A percentile compares a stretch with the other conserved stretches of the same genome.
Evolutionary conservation across 1,140 invertebrate species (phyloP).

Genomic region (Drosophila triauraria): DNA sequence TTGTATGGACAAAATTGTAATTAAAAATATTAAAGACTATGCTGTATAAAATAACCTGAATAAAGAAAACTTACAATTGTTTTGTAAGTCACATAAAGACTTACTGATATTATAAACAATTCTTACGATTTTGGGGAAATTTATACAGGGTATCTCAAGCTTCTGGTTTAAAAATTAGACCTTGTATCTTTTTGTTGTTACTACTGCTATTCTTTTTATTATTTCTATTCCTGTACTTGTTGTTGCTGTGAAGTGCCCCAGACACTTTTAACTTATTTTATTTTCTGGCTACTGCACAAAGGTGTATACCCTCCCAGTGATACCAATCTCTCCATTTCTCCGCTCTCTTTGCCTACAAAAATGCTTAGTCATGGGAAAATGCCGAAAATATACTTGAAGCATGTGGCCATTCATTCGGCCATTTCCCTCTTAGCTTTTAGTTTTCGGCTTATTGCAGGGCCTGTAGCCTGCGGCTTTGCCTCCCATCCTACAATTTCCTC

Average conservation of each 20-base stretch:
- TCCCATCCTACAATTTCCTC: conserved; percentile 1
- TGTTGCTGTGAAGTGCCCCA: conserved; percentile 41
- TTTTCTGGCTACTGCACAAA: conserved; percentile 60
- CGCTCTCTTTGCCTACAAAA: conserved; percentile 15
- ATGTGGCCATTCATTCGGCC: conserved; percentile 46
- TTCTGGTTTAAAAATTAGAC: no score
- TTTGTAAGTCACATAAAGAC: no score
- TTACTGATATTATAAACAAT: no score
- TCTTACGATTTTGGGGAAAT: no score
- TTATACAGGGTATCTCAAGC: neutral
- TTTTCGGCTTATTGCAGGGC: conserved; percentile 65
- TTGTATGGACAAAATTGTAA: no score
- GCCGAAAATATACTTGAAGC: conserved; percentile 62
- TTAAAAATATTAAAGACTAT: no score
- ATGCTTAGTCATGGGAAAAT: conserved; percentile 78
- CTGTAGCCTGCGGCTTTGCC: conserved; percentile 26
- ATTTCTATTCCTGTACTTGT: conserved; percentile 11
- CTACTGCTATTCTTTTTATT: conserved; percentile 30
- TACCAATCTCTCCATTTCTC: neutral
- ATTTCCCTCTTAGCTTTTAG: conserved; percentile 52
- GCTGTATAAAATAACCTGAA: no score
- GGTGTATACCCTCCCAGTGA: conserved; percentile 33
- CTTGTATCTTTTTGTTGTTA: neutral
- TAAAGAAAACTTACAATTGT: no score
- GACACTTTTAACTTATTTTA: conserved; percentile 58